Evolutionary conservation across 1,140 invertebrate genomes (phyloP), one percentile per base, ranked within the genome.

Genomic region (Meloidogyne floridensis): DNA sequence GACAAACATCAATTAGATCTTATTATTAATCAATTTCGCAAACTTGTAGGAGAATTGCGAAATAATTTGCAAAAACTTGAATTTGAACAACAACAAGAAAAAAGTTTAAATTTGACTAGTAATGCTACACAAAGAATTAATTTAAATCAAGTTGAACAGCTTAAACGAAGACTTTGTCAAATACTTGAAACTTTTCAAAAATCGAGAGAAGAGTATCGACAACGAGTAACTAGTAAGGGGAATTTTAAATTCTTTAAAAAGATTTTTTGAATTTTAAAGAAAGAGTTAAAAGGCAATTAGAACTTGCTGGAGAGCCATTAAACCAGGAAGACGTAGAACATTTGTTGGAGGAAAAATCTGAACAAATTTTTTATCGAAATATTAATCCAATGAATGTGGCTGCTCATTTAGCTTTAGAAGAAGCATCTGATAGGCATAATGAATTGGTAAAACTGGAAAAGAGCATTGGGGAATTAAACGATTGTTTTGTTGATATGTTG

Each of bases 281-380:
- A 81, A 78, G 85, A 1, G 85, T 86, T 6, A 86, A 87, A 79
- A 80, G 82, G 2, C 85, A 86, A 59, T 73, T 86, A 51, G 84
- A 84, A 51, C 10, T 85, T 20, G 83, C 86, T 42, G 86, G 86
- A 1, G 77, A 84, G 43, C 69, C 56, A 47, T 32, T 86, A 6
- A 71, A 56, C n/a, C 72, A 76, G 20, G 32, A 77, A 11, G 80
- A 86, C 54, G 84, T 86, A 10, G 72, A 83, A 51, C 18, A 82
- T 10, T 81, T 86, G 84, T 54, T 86, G 18, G 85, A 87, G 13
- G 86, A 85, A 69, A 87, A 87, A 54, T 83, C 84, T 7, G 73
- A 81, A 32, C 80, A 87, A 43, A 78, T 86, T 32, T 86, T 86
- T 70, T 86, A 87, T 75, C 80, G 84, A 43, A 80, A 82, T 32